Evolutionary conservation across 2,797 vertebrate species (phyloP), one percentile per base, ranked within the genome.

Genomic region (Melanotaenia trifasciata): DNA sequence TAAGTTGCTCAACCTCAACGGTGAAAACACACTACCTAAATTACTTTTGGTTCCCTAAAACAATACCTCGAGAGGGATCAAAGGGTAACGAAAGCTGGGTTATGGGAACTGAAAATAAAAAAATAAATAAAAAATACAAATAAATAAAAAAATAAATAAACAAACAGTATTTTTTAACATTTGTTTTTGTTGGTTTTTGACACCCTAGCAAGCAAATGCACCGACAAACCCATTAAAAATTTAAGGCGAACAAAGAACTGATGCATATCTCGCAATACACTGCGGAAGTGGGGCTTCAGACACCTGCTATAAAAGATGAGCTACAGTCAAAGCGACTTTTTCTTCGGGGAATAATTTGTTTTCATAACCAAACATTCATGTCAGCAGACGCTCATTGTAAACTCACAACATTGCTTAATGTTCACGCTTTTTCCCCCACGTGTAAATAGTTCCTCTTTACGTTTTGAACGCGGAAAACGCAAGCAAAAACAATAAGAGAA

Each of bases 291-390:
- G 43, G 59, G 18, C 22, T 61, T 43, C 58, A 88, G 80, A 85
- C 91, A 92, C 90, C 91, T 91, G 90, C 91, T 82, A 10, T 73
- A 72, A 67, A 38, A 84, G 81, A 90, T 83, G 74, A 86, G 72
- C 62, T 58, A 0, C 59, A 62, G 33, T 54, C 64, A 26, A 78
- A 57, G 61, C 13, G 22, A n/a, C 36, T 62, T 53, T 51, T 68
- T 26, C 62, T 28, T 24, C 64, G 32, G 59, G 13, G 5, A 40
- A 12, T 14, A 35, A 45, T 56, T 9, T 8, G 13, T 3, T 32
- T n/a, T 12, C 2, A 75, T 22, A 28, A 1, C 6, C 35, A 58
- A 65, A 58, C 18, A 30, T 20, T 47, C 16, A 2, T 8, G 14
- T 13, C 8, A 2, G 0, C 16, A 45, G 43, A 47, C 33, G 32